Evolutionary conservation across 1,140 invertebrate genomes (phyloP), one percentile per base, ranked within the genome.

Genomic region (Delia radicum): DNA sequence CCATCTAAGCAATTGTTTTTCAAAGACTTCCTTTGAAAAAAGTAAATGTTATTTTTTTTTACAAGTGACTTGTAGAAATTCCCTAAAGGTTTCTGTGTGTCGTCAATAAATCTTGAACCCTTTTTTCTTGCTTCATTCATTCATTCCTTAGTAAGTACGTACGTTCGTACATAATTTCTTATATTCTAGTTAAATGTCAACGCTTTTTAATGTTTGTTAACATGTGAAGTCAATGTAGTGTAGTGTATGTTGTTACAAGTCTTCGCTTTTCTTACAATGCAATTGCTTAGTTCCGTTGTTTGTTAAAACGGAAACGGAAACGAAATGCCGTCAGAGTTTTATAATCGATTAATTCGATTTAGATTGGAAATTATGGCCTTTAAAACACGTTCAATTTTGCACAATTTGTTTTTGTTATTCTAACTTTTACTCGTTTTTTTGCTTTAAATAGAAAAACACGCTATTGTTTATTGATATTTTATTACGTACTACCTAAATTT

Each of bases 271-370:
- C 8, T 55, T 24, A 1, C 42, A 48, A 48, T 48, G 61, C 37
- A 33, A 77, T 48, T 63, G 62, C 48, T 72, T 27, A 33, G 48
- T 33, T 27, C 48, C 27, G 28, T 61, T 75, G 69, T 46, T 71
- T 65, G 77, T 76, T 83, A 80, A 82, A 81, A 81, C 82, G 82
- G 82, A 84, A 84, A 79, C 83, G 83, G 80, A 85, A 85, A 85
- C 83, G 83, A 81, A 85, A 80, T 81, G 83, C 83, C 78, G 81
- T 79, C 81, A 80, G 82, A 78, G 72, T 80, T 79, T 80, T 79
- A 80, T 85, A 85, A 85, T 85, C 83, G 83, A 85, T 85, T 85
- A 85, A 83, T 85, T 85, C 80, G 80, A 83, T 83, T 81, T 85
- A 83, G 82, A 85, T 85, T 85, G 81, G 82, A 69, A 85, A 81